Evolutionary conservation across 30 jellyfish, hydroid and myxozoan genomes (phyloP).

Genomic region (Hydractinia echinata): DNA sequence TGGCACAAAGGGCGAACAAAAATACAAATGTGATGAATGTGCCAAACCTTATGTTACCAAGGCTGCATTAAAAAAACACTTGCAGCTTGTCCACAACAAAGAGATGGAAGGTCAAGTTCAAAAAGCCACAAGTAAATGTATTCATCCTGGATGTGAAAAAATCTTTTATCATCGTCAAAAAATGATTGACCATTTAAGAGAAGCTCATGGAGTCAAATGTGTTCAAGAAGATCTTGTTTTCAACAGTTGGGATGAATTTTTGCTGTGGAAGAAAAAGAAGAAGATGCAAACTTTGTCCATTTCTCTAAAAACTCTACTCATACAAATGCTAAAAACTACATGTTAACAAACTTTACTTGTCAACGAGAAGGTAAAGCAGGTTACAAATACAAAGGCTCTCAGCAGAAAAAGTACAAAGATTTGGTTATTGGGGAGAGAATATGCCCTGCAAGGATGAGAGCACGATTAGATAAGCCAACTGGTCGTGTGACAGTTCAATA

Average conservation of each 20-base stretch:
- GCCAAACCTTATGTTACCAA: conserved; percentile 22
- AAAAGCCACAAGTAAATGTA: conserved; percentile 44
- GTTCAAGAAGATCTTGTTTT: conserved; percentile 21
- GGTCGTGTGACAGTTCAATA: conserved; percentile 47
- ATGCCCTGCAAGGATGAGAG: conserved; percentile 63
- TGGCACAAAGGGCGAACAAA: neutral
- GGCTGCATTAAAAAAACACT: conserved; percentile 31
- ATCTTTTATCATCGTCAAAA: conserved; percentile 44
- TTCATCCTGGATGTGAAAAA: conserved; percentile 41
- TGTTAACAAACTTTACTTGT: conserved; percentile 39
- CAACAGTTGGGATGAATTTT: conserved; percentile 38
- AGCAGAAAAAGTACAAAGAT: conserved; percentile 42
- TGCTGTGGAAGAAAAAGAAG: conserved; percentile 49
- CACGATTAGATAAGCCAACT: conserved; percentile 39
- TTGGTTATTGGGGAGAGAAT: conserved; percentile 41
- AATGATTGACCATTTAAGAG: conserved; percentile 42
- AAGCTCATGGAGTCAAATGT: conserved; percentile 34
- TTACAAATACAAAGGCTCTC: conserved; percentile 39
- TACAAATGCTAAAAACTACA: conserved; percentile 36
- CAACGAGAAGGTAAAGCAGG: conserved; percentile 44
- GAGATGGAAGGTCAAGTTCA: conserved; percentile 16
- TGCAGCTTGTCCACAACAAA: conserved; percentile 27
- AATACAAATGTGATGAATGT: conserved; percentile 33
- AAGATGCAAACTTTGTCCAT: conserved; percentile 40
- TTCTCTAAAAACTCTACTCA: conserved; percentile 38